Base-by-base conservation (phyloP, 2,888 invertebrate genomes). In the Diarsia brunnea region DNA sequence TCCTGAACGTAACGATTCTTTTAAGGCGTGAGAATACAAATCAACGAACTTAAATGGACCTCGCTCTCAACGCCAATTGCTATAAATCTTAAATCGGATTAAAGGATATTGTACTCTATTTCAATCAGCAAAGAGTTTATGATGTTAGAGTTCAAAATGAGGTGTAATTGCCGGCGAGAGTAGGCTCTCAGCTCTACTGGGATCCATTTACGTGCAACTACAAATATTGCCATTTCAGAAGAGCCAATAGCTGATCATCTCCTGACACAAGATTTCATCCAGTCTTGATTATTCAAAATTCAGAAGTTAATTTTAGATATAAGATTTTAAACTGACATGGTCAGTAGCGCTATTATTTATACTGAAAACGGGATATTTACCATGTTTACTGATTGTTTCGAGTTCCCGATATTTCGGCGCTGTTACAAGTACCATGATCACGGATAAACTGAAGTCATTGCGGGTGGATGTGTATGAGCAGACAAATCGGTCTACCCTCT, bases 1-100 rank as follows among this genome's bases (percentile, higher is more conserved):
- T 66, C 51, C 69, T 74, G 73, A 80, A 82, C 69, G 68, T 69
- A 49, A 78, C 81, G 73, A 67, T 78, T 81, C 73, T 69, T 82
- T 82, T 66, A 78, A 71, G 75, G 82, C 82, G 82, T 82, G 82
- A 82, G 79, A 82, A 75, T 71, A 79, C 82, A 82, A 82, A 82
- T 82, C 79, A 55, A 78, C 60, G 12, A 66, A 75, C 75, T 58
- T 82, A 79, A 75, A 82, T 75, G 74, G 82, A 65, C 74, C 69
- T 79, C 45, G 65, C 71, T 60, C 69, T 82, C 79, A 79, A 49
- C 75, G 67, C 71, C 75, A 82, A 82, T 69, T 72, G 75, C 82
- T 53, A 82, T 82, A 75, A 82, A 82, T 82, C 71, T 72, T 79
- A 24, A 43, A 72, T 63, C 31, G n/a, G 8, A 43, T 66, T 79